Conservation (phyloP, 1,140 invertebrate species). For the Drosophila malerkotliana region DNA sequence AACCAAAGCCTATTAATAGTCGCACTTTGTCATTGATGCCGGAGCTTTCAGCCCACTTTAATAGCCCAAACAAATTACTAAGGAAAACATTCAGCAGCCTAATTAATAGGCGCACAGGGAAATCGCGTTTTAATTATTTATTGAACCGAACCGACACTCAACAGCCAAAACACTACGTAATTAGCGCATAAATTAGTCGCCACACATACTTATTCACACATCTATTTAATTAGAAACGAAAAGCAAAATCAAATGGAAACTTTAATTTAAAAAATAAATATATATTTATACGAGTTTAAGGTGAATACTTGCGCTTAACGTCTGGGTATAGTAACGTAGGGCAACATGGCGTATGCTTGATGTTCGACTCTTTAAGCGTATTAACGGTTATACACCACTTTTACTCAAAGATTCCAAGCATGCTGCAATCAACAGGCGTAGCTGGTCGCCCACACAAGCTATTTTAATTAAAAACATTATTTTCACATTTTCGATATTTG, state of each 20-base stretch:
- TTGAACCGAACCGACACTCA: constrained; percentile 41
- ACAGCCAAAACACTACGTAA: constrained; percentile 56
- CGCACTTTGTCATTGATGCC: constrained; percentile 7
- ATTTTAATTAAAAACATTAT: constrained; percentile 63
- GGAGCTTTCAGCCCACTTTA: constrained; percentile 20
- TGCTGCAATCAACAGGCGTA: constrained; percentile 21
- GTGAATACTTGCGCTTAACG: no score
- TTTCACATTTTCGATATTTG: constrained; percentile 41
- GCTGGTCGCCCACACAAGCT: constrained; percentile 34
- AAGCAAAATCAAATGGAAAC: constrained; percentile 23
- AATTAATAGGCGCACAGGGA: constrained; percentile 59
- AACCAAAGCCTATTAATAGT: constrained; percentile 13
- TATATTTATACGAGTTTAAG: no score
- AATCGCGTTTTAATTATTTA: constrained; percentile 64
- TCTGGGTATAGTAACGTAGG: background rate
- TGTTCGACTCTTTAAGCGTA: constrained; percentile 40
- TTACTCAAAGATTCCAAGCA: background rate
- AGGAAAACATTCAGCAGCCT: constrained; percentile 59
- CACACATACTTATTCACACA: constrained; percentile 13
- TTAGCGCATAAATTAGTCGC: constrained; percentile 65
- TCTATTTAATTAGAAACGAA: constrained; percentile 44
- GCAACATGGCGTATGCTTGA: constrained; percentile 50
- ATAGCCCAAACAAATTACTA: constrained; percentile 50
- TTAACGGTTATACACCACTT: constrained; percentile 26
- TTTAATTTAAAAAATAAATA: constrained; percentile 10